Base-by-base conservation (phyloP, 1,140 invertebrate species). In the Spodoptera frugiperda region DNA sequence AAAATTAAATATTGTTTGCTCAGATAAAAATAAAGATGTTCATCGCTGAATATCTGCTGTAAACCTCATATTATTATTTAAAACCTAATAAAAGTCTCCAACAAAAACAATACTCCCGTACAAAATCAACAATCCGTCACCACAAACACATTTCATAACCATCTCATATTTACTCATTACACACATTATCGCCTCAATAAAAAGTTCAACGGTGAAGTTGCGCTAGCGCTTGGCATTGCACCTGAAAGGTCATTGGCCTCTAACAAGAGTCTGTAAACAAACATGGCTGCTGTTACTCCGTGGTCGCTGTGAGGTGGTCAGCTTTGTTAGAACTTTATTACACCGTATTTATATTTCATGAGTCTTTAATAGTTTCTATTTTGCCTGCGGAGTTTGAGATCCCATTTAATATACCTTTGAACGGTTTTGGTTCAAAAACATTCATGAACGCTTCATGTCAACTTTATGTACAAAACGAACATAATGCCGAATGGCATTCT, bases 231-330 rank as follows among this genome's bases (percentile, higher is more conserved):
- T 33, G 9, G 49, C 67, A 54, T 33, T 70, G 68, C 51, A 71
- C 68, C 68, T 71, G 53, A 71, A 71, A 71, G 68, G 25, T 57
- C 68, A 71, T 5, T n/a, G 12, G 46, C 12, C 68, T 15, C 53
- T 33, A 70, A 53, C 49, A 57, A 71, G 49, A 3, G 39, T 49
- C 11, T 57, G 53, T 71, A 57, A 71, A 71, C 68, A 57, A 55
- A 46, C 61, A 17, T 39, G 33, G 33, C 53, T 44, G 53, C 30
- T 33, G 30, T 19, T 46, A 12, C 17, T 65, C 30, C 39, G 57
- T 39, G 57, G 57, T 59, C 57, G n/a, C 10, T 59, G 30, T 59
- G 25, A 59, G 30, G 39, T 48, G 19, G 17, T 65, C 8, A 63
- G 15, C 39, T 44, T 21, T 63, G 59, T 48, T 48, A 6, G 44